Evolutionary conservation across 2,113 vertebrate species (phyloP), one percentile per base, ranked within the genome.

Genomic region (Passer domesticus): DNA sequence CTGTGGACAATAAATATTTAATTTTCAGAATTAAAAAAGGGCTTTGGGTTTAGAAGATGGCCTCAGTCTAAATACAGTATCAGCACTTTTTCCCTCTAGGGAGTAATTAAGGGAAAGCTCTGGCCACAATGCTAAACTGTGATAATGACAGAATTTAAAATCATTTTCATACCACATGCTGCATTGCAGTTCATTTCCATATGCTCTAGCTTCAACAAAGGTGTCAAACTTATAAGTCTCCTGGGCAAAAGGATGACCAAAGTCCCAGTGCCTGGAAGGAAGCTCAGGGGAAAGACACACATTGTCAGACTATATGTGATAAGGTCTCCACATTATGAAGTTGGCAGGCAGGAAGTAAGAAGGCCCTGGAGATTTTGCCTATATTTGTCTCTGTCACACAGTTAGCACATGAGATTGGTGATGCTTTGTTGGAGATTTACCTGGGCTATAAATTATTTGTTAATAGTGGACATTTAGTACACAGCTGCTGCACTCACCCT

Each of bases 31-130:
- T 92, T 70, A 23, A 41, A 70, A 84, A 81, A 11, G 37, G 68
- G 56, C 44, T 75, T 49, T 50, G 19, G 28, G 50, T 89, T 90
- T 94, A 78, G 53, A 89, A 88, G 72, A 68, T 88, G 64, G 70
- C 59, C 56, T 87, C 69, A 44, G 22, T 55, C 41, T 66, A 63
- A 79, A 78, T 80, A 60, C 27, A 67, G 60, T 20, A 91, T 84
- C 93, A 90, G 86, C 94, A 95, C 30, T 58, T 96, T 83, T 89
- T 58, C 25, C 58, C 96, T 89, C 88, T 27, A 77, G 97, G 93
- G 94, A 95, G 80, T 96, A 96, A 96, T 97, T 97, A 97, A 78
- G 74, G 52, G 50, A 95, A 91, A 85, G 72, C 55, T 96, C 91
- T 85, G 46, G 77, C 90, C 77, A 86, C 85, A 87, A 63, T 39